Conservation (phyloP, 2,888 invertebrate species). For the Trypoxylon attenuatum region DNA sequence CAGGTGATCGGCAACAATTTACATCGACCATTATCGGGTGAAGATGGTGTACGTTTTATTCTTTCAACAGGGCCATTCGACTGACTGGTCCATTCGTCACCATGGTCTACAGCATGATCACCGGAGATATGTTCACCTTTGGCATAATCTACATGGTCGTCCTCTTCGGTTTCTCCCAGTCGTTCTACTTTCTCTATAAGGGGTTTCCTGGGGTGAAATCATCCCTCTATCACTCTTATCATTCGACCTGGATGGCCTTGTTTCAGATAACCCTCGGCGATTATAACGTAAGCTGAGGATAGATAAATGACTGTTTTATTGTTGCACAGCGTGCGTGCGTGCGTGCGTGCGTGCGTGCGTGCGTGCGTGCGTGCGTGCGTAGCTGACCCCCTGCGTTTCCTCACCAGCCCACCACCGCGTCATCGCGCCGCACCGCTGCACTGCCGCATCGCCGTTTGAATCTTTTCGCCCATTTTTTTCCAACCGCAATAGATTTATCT, state of each 20-base stretch:
- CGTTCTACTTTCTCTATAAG: slow-evolving; percentile 96
- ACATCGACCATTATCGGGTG: slow-evolving; percentile 14
- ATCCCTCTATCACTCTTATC: slow-evolving; percentile 88
- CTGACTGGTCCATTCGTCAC: slow-evolving; percentile 99
- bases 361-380: no score
- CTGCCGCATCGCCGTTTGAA: neutral
- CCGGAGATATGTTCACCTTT: slow-evolving; percentile 98
- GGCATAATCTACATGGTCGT: slow-evolving; percentile 97
- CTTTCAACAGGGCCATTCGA: slow-evolving; percentile 85
- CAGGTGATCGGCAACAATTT: no score
- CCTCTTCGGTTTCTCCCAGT: slow-evolving; percentile 96
- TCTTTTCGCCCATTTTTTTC: neutral
- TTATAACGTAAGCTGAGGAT: slow-evolving; percentile 90
- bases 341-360: no score
- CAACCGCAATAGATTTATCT: slow-evolving; percentile 2
- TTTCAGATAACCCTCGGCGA: slow-evolving; percentile 98
- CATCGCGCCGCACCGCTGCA: neutral
- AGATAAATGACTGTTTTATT: slow-evolving; percentile 41
- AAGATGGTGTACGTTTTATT: slow-evolving; percentile 25
- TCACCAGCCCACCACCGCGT: no score
- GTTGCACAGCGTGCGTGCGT: slow-evolving; percentile 1
- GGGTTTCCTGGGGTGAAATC: slow-evolving; percentile 88
- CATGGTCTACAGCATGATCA: slow-evolving; percentile 99
- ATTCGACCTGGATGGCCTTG: slow-evolving; percentile 97
- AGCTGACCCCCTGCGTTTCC: no score